Conservation (phyloP, 1,140 invertebrate species). For the Atta texana region DNA sequence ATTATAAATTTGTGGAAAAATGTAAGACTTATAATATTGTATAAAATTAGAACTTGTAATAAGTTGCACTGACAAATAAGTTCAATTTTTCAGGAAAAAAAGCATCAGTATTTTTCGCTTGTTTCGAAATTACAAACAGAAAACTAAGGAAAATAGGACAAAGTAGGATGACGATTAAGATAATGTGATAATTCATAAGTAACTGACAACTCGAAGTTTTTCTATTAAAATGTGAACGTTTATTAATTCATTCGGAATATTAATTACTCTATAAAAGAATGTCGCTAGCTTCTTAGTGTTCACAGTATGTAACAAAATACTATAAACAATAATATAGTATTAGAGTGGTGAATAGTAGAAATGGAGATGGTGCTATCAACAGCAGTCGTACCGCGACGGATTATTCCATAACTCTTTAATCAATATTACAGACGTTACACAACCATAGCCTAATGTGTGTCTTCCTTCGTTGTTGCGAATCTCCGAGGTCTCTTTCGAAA, state of each 20-base stretch:
- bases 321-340: conserved; percentile 47
- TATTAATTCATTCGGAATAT: conserved; percentile 76
- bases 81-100: conserved; percentile 7
- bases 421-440: conserved; percentile 34
- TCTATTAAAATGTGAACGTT: conserved; percentile 82
- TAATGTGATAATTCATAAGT: background rate
- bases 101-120: background rate
- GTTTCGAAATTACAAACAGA: background rate
- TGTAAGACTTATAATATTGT: background rate
- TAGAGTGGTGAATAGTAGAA: conserved; percentile 50
- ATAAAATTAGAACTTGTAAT: background rate
- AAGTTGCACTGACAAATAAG: background rate
- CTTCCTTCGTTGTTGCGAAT: conserved; percentile 28
- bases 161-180: background rate
- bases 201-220: conserved; percentile 36
- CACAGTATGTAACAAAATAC: conserved; percentile 75
- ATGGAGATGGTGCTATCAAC: conserved; percentile 45
- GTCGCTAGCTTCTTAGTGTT: conserved; percentile 59
- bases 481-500: background rate
- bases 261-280: conserved; percentile 76
- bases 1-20: background rate
- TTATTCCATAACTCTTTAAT: conserved; percentile 26
- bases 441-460: conserved; percentile 2
- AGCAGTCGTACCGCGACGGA: conserved; percentile 42
- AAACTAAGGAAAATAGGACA: background rate